Evolutionary conservation across 2,888 invertebrate genomes (phyloP), one percentile per base, ranked within the genome.

Genomic region (Sclerodermus sp.): DNA sequence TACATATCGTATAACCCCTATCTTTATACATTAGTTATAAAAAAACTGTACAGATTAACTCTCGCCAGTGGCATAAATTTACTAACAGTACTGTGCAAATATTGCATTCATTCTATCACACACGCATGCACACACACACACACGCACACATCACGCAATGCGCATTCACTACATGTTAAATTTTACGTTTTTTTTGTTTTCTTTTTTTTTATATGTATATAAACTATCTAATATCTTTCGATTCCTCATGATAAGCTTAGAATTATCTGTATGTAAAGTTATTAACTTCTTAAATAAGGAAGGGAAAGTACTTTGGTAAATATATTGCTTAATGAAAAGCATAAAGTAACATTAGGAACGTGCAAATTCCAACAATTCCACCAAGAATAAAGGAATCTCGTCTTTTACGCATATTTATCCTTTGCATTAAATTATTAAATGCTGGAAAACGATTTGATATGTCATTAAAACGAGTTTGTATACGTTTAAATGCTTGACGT

Each of bases 331-430:
- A 91, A 74, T 87, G 88, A 79, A 93, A 91, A 53, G 88, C 86
- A 70, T 93, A 93, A 1, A 90, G 70, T 5, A 94, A 80, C 70
- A 96, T 79, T n/a, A 96, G 81, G 79, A 97, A 89, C 40, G 94
- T 89, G 80, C 96, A 97, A 47, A 90, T 82, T 2, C 90, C 91
- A 53, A 97, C 89, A 16, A 98, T 90, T 10, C 88, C 79, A 0
- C 93, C 97, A 29, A 99, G 73, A 63, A 99, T 93, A 42, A 99
- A 85, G 0, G 96, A 92, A 81, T 99, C 98, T 46, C 96, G 86
- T 46, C 93, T 85, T 77, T 97, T 98, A 66, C 94, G 89, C 17
- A 97, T 83, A 79, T 96, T 95, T 69, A 99, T 95, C 76, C 94
- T 86, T 79, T 93, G 94, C 57, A 98, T 86, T 49, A 98, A 82